Evolutionary conservation across 2,797 vertebrate species (phyloP).

Genomic region (Botia almorhae): DNA sequence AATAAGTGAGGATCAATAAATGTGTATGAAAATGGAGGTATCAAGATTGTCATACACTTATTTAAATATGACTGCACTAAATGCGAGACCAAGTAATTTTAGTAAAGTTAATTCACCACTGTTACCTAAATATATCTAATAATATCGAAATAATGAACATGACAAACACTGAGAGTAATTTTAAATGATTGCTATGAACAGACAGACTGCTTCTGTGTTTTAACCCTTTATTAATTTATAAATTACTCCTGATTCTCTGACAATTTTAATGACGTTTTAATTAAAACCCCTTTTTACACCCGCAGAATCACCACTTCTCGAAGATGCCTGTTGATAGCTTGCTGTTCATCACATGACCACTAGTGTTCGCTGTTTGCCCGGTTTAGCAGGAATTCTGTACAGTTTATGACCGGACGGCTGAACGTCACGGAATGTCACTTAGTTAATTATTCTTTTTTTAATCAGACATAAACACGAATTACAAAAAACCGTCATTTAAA

Average conservation of each 20-base stretch:
- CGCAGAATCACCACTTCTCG: neutral
- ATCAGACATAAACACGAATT: neutral
- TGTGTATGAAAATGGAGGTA: neutral
- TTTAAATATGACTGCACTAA: neutral
- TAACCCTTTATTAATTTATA: too few relatives aligned
- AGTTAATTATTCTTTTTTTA: slow-evolving; percentile 12
- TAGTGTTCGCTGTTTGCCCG: slow-evolving; percentile 84
- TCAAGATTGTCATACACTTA: neutral
- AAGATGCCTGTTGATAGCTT: slow-evolving; percentile 67
- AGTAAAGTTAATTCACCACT: too few relatives aligned
- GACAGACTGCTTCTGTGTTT: neutral
- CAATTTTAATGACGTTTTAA: neutral
- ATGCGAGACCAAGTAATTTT: too few relatives aligned
- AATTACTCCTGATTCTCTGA: neutral
- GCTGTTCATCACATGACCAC: slow-evolving; percentile 66
- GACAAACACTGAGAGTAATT: neutral
- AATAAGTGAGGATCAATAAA: neutral
- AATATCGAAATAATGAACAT: neutral
- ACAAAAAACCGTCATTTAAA: slow-evolving; percentile 24
- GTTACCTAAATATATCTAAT: too few relatives aligned
- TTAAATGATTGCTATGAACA: too few relatives aligned
- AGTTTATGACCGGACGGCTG: slow-evolving; percentile 70
- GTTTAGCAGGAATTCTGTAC: slow-evolving; percentile 76
- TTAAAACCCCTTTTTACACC: neutral
- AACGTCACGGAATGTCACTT: slow-evolving; percentile 56